These are phyloP conservation scores for Oncorhynchus clarkii DNA, from an alignment of 2,113 vertebrate species.

Conservation along the genomic window DNA sequence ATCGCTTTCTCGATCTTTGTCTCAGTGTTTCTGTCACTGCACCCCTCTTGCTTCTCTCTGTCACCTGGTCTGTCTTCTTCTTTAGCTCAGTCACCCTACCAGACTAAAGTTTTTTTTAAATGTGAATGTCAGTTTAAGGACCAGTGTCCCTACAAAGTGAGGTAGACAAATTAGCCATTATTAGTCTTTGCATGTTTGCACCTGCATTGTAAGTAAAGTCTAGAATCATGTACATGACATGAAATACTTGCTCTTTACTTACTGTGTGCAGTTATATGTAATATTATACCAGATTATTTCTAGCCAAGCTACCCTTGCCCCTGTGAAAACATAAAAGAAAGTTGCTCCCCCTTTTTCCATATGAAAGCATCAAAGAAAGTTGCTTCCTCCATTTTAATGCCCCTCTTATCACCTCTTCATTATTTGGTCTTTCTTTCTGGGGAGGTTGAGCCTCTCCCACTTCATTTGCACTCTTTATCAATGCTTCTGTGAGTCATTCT, in stretches of 20 bases:
- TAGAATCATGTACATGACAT: too few species aligned
- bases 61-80: not conserved
- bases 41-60: not conserved
- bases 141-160: not conserved
- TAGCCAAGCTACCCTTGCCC: not conserved
- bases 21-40: too few species aligned
- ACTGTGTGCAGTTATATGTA: not conserved
- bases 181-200: not conserved
- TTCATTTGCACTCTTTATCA: not conserved
- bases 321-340: not conserved
- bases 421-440: not conserved
- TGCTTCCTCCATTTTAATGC: not conserved
- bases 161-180: not conserved
- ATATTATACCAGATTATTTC: not conserved
- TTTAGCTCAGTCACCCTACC: not conserved
- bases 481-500: slow-evolving; percentile 36
- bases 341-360: not conserved
- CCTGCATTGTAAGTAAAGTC: not conserved
- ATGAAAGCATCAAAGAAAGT: not conserved
- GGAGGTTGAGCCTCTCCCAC: not conserved
- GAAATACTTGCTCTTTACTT: not conserved
- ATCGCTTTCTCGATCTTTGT: slow-evolving; percentile 15
- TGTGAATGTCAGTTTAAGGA: not conserved
- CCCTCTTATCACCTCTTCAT: not conserved
- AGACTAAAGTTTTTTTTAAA: not conserved